A percentile compares a stretch with the other conserved stretches of the same genome.
These are phyloP conservation scores for Anas platyrhynchos DNA, from an alignment of 2,113 vertebrate species.

Conservation along the genomic window DNA sequence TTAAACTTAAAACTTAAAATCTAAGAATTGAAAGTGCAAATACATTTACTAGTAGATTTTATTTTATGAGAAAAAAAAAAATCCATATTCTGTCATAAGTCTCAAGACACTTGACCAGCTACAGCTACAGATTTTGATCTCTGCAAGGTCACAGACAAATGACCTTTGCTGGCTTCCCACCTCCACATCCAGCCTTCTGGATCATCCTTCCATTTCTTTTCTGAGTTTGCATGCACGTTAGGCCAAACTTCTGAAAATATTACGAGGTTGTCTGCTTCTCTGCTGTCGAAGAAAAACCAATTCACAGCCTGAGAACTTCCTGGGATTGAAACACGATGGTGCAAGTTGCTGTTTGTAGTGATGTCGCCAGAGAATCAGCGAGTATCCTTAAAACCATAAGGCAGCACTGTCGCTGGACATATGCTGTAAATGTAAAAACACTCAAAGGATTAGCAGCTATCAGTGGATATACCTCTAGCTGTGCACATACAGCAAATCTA, in stretches of 20 bases:
- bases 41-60: neutral
- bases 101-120: neutral
- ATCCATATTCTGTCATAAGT: neutral
- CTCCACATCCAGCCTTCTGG: neutral
- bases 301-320: neutral
- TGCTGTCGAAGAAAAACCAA: neutral
- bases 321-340: neutral
- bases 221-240: neutral
- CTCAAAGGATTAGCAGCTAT: slow-evolving; percentile 55
- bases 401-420: slow-evolving; percentile 42
- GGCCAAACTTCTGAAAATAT: neutral
- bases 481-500: neutral
- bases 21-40: neutral
- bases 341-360: neutral
- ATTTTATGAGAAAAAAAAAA: neutral
- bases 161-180: neutral
- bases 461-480: slow-evolving; percentile 11
- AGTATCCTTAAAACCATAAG: neutral
- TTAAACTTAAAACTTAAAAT: too few relatives aligned
- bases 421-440: slow-evolving; percentile 25
- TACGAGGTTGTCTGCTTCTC: neutral
- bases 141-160: neutral
- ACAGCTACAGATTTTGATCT: neutral
- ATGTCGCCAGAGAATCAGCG: neutral
- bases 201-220: neutral